Conservation (phyloP, 2,888 invertebrate species). For the Spicauda simplicius region DNA sequence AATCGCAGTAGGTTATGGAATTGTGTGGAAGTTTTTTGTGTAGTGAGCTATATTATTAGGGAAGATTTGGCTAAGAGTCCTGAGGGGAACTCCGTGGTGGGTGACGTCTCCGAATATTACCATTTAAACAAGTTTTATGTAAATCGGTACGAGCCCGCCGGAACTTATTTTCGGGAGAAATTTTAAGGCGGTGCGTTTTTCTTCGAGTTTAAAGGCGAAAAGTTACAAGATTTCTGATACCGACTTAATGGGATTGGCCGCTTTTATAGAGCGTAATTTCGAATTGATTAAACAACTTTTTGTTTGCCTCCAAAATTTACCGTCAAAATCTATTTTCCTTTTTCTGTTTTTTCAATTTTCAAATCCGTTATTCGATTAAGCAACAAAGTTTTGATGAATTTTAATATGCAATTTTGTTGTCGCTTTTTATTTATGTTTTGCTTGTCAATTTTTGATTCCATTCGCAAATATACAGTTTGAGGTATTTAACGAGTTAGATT, state of each 20-base stretch:
- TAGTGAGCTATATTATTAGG: conserved; percentile 49
- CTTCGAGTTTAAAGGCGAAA: conserved; percentile 74
- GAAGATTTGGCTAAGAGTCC: conserved; percentile 63
- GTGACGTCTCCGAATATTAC: conserved; percentile 83
- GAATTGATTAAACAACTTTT: conserved; percentile 72
- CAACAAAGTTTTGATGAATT: conserved; percentile 16
- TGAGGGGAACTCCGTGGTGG: conserved; percentile 65
- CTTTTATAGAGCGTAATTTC: conserved; percentile 68
- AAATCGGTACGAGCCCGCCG: conserved; percentile 70
- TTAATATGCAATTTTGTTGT: conserved; percentile 16
- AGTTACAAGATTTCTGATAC: conserved; percentile 75
- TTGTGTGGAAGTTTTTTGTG: conserved; percentile 20
- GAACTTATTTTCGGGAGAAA: conserved; percentile 77
- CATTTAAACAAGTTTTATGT: conserved; percentile 85
- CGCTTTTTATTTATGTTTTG: background rate
- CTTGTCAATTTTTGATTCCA: background rate
- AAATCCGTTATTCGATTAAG: conserved; percentile 23
- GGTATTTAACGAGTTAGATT: too few relatives aligned
- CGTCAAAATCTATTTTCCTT: conserved; percentile 33
- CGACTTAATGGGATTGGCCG: conserved; percentile 73
- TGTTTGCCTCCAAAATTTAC: conserved; percentile 39
- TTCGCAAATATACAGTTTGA: too few relatives aligned
- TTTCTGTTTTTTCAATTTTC: conserved; percentile 28
- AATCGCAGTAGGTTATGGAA: conserved; percentile 39
- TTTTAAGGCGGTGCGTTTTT: conserved; percentile 71